Conservation (phyloP, 30 jellyfish, hydroid and myxozoan species). For the Mastigias papua region DNA sequence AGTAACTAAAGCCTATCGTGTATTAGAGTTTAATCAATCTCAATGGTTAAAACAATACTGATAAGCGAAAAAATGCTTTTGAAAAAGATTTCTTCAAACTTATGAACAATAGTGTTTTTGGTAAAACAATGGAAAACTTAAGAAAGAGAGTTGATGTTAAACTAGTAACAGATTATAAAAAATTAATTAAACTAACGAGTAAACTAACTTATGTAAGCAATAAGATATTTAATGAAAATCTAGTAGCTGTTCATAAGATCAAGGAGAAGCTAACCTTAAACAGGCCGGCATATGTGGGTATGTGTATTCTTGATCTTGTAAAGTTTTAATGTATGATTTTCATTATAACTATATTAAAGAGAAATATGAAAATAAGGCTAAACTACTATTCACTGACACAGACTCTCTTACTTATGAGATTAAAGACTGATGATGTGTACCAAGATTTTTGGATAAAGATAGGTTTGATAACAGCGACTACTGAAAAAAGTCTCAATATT, state of each 20-base stretch:
- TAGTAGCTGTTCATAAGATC: conserved; percentile 60
- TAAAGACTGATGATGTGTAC: conserved; percentile 68
- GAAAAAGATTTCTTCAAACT: conserved; percentile 77
- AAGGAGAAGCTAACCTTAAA: conserved; percentile 31
- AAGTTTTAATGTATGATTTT: conserved; percentile 73
- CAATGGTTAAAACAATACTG: conserved; percentile 62
- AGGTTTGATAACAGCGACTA: conserved; percentile 56
- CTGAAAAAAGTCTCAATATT: neutral
- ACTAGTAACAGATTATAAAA: conserved; percentile 25
- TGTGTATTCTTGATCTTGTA: conserved; percentile 72
- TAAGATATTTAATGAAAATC: conserved; percentile 45
- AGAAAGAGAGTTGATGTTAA: conserved; percentile 58
- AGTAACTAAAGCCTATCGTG: conserved; percentile 62
- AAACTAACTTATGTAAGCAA: conserved; percentile 52
- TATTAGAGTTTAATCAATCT: conserved; percentile 54
- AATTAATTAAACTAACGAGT: conserved; percentile 13
- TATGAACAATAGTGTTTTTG: conserved; percentile 71
- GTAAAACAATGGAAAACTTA: conserved; percentile 81
- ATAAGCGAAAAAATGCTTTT: conserved; percentile 18
- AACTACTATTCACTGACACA: conserved; percentile 74
- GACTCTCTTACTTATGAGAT: conserved; percentile 72
- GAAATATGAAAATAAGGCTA: conserved; percentile 44
- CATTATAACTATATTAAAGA: conserved; percentile 69
- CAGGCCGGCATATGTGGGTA: conserved; percentile 74
- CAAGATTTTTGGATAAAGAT: conserved; percentile 32